These are phyloP conservation scores for Aspidiotus destructor DNA, from an alignment of 2,888 invertebrate species.

Conservation along the genomic window DNA sequence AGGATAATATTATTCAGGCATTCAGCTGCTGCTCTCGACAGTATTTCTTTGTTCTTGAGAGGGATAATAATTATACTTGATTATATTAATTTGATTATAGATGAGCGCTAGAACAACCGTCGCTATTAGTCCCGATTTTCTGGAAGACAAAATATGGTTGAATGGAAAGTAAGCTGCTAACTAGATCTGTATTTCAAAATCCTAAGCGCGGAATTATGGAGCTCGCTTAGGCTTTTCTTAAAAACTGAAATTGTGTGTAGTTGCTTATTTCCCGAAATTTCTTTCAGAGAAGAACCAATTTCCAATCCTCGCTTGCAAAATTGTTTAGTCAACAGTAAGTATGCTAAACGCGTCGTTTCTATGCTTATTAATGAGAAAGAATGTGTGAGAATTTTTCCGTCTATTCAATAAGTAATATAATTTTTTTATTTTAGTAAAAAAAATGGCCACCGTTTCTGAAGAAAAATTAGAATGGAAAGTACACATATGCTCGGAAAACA, in stretches of 20 bases:
- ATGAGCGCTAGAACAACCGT: slow-evolving; percentile 87
- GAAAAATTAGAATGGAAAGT: slow-evolving; percentile 56
- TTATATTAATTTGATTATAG: slow-evolving; percentile 42
- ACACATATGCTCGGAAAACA: slow-evolving; percentile 80
- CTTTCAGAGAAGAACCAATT: slow-evolving; percentile 25
- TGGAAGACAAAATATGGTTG: slow-evolving; percentile 73
- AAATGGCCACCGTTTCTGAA: slow-evolving; percentile 38
- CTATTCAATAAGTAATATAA: background rate
- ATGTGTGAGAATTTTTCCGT: background rate
- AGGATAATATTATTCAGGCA: too few species aligned
- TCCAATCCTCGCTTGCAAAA: slow-evolving; percentile 22
- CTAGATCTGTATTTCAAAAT: too few species aligned
- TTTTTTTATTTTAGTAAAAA: slow-evolving; percentile 29
- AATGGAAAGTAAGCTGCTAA: slow-evolving; percentile 56
- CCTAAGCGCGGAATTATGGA: too few species aligned
- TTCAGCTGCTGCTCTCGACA: background rate
- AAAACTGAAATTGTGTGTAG: background rate
- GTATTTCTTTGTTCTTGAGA: background rate
- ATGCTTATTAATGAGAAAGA: background rate
- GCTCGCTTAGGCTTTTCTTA: too few species aligned
- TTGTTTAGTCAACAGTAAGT: slow-evolving; percentile 21
- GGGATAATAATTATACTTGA: slow-evolving; percentile 1
- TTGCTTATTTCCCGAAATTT: slow-evolving; percentile 9
- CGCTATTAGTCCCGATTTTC: slow-evolving; percentile 59
- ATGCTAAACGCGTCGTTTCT: background rate